These are phyloP conservation scores for Protomyctophum bolini DNA, from an alignment of 2,113 vertebrate species.

Conservation along the genomic window DNA sequence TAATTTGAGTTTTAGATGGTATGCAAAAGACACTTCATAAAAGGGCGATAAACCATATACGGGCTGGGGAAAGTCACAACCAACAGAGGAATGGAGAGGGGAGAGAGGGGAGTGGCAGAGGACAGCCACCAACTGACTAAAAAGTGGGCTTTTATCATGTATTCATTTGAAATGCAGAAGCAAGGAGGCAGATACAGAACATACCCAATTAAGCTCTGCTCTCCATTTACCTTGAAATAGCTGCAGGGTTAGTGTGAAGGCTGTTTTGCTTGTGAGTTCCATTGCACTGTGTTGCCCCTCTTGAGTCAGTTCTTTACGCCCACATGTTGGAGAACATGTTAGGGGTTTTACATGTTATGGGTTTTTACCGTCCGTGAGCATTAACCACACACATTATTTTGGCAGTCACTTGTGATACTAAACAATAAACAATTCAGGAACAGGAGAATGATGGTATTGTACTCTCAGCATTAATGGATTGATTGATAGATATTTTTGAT, in stretches of 20 bases:
- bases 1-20: constrained; percentile 53
- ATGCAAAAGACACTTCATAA: constrained; percentile 46
- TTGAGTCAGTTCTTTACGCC: constrained; percentile 60
- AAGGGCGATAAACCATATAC: constrained; percentile 18
- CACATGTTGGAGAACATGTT: constrained; percentile 58
- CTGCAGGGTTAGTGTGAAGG: constrained; percentile 60
- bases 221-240: constrained; percentile 72
- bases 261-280: constrained; percentile 53
- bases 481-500: too few relatives aligned
- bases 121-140: constrained; percentile 59
- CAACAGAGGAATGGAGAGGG: constrained; percentile 43
- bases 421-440: constrained; percentile 21
- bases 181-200: constrained; percentile 57
- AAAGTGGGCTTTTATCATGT: constrained; percentile 75
- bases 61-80: constrained; percentile 52
- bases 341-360: constrained; percentile 36
- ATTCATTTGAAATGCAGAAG: constrained; percentile 78
- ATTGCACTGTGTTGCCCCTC: constrained; percentile 54
- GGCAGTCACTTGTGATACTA: constrained; percentile 14
- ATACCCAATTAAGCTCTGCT: constrained; percentile 52
- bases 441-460: constrained; percentile 8
- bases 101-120: constrained; percentile 27
- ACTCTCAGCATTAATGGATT: background rate
- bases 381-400: constrained; percentile 24
- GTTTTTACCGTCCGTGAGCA: constrained; percentile 30